Percentiles rank a stretch among this genome's conserved stretches.
Evolutionary conservation across 2,888 invertebrate species (phyloP).

Genomic region (Ectropis crepuscularia): DNA sequence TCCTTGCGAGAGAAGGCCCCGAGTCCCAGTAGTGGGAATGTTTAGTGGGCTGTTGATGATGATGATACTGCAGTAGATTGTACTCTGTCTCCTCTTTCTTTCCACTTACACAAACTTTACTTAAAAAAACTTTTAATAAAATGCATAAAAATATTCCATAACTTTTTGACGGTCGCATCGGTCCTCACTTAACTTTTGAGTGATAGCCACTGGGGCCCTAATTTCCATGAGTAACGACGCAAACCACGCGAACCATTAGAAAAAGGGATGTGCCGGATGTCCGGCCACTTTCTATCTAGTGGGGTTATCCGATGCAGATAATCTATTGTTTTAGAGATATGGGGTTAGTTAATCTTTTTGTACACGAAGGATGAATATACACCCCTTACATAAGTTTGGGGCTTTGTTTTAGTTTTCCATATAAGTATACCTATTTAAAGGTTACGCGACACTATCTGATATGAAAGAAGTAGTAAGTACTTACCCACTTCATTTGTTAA

Average conservation of each 20-base stretch:
- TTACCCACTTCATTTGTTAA: too few species aligned
- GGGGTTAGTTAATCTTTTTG: background rate
- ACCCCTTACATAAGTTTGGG: too few species aligned
- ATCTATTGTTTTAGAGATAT: background rate
- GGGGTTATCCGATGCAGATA: conserved; percentile 3
- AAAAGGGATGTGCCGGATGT: conserved; percentile 12
- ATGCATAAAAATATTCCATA: conserved; percentile 18
- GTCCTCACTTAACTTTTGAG: conserved; percentile 30
- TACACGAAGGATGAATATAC: background rate
- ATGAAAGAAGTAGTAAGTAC: too few species aligned
- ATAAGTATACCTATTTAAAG: too few species aligned
- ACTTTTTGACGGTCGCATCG: conserved; percentile 32
- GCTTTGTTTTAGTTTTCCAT: too few species aligned
- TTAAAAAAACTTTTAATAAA: conserved; percentile 12
- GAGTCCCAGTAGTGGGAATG: too few species aligned
- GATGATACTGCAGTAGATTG: too few species aligned
- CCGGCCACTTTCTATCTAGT: conserved; percentile 21
- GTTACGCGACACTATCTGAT: too few species aligned
- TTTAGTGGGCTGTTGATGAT: too few species aligned
- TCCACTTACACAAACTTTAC: background rate
- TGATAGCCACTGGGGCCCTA: conserved; percentile 44
- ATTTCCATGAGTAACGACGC: conserved; percentile 62
- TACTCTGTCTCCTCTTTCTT: background rate
- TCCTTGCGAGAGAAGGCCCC: too few species aligned
- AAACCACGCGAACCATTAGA: conserved; percentile 47